These are phyloP conservation scores for Hirtodrosophila duncani DNA, from an alignment of 2,888 invertebrate genomes.

Conservation along the genomic window DNA sequence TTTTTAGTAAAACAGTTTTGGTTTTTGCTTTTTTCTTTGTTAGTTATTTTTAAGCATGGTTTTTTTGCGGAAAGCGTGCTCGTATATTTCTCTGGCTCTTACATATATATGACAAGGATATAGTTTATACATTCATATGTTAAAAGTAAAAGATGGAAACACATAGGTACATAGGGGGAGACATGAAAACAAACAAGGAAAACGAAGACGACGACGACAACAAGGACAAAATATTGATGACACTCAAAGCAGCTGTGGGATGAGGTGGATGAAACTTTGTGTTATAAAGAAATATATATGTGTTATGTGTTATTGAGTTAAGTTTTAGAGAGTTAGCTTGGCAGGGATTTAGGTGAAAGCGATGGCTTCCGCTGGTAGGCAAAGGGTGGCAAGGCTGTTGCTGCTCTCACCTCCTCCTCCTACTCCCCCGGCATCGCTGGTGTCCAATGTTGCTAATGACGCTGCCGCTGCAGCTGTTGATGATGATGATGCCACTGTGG, in stretches of 20 bases:
- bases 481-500: constrained; percentile 11
- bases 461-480: constrained; percentile 14
- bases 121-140: constrained; percentile 14
- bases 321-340: background rate
- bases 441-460: constrained; percentile 6
- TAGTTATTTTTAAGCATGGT: constrained; percentile 47
- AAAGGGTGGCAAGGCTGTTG: too few species aligned
- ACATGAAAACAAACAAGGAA: constrained; percentile 12
- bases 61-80: constrained; percentile 36
- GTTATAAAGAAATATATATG: background rate
- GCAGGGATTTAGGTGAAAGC: too few species aligned
- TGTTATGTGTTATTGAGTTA: constrained; percentile 6
- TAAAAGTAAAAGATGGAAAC: constrained; percentile 13
- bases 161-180: constrained; percentile 11
- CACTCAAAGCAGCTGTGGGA: constrained; percentile 28
- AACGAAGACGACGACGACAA: constrained; percentile 26
- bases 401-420: constrained; percentile 46
- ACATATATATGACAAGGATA: constrained; percentile 20
- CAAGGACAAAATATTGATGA: constrained; percentile 21
- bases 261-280: background rate
- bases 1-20: constrained; percentile 66
- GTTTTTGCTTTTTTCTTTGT: constrained; percentile 30
- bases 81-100: constrained; percentile 27
- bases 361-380: too few species aligned
- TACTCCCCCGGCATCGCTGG: background rate